A percentile compares a stretch with the other conserved stretches of the same genome.
These are phyloP conservation scores for Scolopax bukidnonensis DNA, from an alignment of 2,797 vertebrate genomes.

Conservation along the genomic window DNA sequence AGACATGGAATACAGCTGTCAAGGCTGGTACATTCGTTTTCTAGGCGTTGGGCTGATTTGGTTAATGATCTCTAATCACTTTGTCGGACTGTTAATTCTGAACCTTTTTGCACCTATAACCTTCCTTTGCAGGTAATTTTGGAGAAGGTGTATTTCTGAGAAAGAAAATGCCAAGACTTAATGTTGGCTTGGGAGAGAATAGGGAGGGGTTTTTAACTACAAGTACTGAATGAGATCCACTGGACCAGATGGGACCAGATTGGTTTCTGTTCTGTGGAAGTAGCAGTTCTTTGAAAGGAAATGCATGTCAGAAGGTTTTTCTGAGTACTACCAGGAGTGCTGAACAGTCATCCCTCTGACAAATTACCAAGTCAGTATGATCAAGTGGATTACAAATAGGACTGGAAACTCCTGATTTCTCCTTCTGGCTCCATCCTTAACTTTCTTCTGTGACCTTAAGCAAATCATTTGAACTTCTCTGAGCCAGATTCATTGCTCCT, in stretches of 20 bases:
- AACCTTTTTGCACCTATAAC: neutral
- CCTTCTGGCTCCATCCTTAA: neutral
- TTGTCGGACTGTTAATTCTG: neutral
- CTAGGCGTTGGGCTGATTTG: neutral
- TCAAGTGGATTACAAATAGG: conserved; percentile 14
- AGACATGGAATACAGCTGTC: conserved; percentile 72
- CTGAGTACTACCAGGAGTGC: neutral
- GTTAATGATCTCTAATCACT: neutral
- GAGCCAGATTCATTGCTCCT: conserved; percentile 22
- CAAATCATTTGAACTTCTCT: conserved; percentile 22
- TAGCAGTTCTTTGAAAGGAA: neutral
- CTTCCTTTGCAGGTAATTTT: neutral
- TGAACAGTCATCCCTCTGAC: neutral
- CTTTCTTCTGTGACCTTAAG: conserved; percentile 50
- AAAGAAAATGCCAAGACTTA: neutral
- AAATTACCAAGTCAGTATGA: neutral
- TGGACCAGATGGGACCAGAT: neutral
- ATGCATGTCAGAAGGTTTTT: neutral
- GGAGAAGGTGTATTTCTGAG: neutral
- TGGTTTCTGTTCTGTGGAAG: neutral
- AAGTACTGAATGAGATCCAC: neutral
- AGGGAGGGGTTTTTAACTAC: neutral
- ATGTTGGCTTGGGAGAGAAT: neutral
- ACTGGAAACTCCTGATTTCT: conserved; percentile 23
- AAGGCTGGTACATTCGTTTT: conserved; percentile 43